Percentiles rank a stretch among this genome's conserved stretches.
Evolutionary conservation across 2,797 vertebrate genomes (phyloP).

Genomic region (Hephaestus fuliginosus): DNA sequence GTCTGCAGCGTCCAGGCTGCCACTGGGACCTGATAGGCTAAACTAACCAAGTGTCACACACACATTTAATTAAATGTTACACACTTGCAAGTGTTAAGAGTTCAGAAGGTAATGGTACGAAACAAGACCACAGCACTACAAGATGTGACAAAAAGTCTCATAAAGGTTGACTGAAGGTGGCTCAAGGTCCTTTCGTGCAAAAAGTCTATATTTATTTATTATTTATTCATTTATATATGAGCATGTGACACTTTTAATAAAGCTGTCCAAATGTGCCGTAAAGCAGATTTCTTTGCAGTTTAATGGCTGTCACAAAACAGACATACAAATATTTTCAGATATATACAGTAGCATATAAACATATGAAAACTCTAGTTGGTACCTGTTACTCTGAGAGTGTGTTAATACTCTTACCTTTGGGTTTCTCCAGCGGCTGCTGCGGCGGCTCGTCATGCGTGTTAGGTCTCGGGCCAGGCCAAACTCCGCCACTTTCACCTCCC

Average conservation of each 20-base stretch:
- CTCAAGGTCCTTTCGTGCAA: neutral
- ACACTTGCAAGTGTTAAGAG: neutral
- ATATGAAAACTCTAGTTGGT: too few species aligned
- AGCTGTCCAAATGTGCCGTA: neutral
- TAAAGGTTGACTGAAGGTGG: neutral
- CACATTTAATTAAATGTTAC: neutral
- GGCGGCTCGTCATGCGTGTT: constrained; percentile 71
- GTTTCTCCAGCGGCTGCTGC: constrained; percentile 76
- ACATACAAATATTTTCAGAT: too few species aligned
- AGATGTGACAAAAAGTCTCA: neutral
- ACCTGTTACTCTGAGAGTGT: neutral
- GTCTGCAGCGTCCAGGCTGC: neutral
- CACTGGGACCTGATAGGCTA: neutral
- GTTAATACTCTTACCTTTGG: constrained; percentile 59
- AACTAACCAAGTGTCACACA: too few species aligned
- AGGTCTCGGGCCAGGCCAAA: constrained; percentile 83
- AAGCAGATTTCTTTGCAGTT: neutral
- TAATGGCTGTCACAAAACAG: neutral
- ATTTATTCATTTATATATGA: too few species aligned
- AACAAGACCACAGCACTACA: neutral
- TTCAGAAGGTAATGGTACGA: neutral
- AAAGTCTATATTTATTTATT: too few species aligned
- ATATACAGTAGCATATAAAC: too few species aligned
- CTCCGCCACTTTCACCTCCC: constrained; percentile 85
- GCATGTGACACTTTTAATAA: neutral